These are phyloP conservation scores for Eupithecia inturbata DNA, from an alignment of 2,888 invertebrate species.

Conservation along the genomic window DNA sequence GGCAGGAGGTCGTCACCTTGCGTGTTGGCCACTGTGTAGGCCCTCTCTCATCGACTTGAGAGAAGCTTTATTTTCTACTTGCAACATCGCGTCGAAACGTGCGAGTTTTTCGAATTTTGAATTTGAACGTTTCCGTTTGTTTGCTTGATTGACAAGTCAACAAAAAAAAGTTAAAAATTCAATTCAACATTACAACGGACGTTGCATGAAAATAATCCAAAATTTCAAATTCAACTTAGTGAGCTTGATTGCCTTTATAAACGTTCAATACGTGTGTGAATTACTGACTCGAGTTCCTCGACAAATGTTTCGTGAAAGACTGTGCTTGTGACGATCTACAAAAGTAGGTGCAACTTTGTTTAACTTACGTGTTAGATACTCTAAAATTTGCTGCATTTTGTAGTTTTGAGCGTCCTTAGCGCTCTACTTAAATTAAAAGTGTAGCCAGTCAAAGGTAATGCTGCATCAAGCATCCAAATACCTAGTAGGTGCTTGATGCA, in stretches of 20 bases:
- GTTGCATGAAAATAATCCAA: background rate
- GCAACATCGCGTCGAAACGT: slow-evolving; percentile 8
- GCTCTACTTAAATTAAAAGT: background rate
- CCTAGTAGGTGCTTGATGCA: background rate
- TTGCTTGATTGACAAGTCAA: slow-evolving; percentile 14
- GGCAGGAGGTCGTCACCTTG: background rate
- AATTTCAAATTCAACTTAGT: background rate
- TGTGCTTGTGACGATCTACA: background rate
- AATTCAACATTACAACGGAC: background rate
- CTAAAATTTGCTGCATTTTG: background rate
- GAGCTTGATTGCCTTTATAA: background rate
- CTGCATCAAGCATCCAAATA: background rate
- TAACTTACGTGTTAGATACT: background rate
- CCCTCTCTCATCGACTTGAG: background rate
- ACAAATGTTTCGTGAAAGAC: background rate
- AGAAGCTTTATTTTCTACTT: background rate
- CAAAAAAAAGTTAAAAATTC: slow-evolving; percentile 12
- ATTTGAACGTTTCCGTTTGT: slow-evolving; percentile 44
- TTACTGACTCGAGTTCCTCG: background rate
- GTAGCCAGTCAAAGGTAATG: background rate
- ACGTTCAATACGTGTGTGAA: background rate
- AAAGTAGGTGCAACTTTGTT: background rate
- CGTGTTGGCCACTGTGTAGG: background rate
- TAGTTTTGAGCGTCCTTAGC: background rate
- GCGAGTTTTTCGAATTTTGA: slow-evolving; percentile 58